phyloP scores from a whole-genome alignment of 2,113 vertebrate genomes.

The Aptenodytes patagonicus region DNA sequence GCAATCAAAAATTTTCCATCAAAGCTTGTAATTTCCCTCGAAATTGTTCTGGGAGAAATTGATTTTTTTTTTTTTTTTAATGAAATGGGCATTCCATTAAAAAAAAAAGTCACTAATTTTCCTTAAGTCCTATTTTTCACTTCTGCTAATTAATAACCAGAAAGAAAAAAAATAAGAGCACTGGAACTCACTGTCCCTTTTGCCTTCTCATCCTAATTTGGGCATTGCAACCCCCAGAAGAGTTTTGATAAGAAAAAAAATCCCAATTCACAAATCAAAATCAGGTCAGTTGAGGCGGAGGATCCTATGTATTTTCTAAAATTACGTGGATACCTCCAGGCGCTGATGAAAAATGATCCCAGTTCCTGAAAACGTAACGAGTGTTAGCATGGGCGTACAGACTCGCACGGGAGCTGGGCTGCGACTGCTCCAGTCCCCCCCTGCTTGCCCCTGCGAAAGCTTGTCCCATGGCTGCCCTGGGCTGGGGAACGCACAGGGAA shows the following conservation, averaged over 20 bases:
- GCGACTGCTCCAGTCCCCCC: accelerated
- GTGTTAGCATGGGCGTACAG: background rate
- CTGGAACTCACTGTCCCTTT: background rate
- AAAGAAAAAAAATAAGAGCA: background rate
- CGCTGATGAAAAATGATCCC: background rate
- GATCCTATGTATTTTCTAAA: slow-evolving; percentile 44
- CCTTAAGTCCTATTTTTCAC: slow-evolving; percentile 33
- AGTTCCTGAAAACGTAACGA: background rate
- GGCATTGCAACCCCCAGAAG: slow-evolving; percentile 27
- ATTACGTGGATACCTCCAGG: slow-evolving; percentile 50
- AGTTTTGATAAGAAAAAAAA: slow-evolving; percentile 22
- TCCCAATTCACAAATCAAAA: slow-evolving; percentile 67
- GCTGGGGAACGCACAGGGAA: accelerated
- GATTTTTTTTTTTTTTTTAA: background rate
- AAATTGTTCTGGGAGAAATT: background rate
- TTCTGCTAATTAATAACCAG: slow-evolving; percentile 48
- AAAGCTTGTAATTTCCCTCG: background rate
- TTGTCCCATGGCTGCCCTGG: background rate
- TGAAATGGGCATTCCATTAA: background rate
- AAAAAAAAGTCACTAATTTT: background rate
- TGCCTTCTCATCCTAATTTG: slow-evolving; percentile 56
- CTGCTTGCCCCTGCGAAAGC: background rate
- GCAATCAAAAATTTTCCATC: background rate
- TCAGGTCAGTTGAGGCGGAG: slow-evolving; percentile 45
- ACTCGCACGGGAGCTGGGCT: accelerated